These are phyloP conservation scores for Lathamus discolor DNA, from an alignment of 2,113 vertebrate species.

Conservation along the genomic window DNA sequence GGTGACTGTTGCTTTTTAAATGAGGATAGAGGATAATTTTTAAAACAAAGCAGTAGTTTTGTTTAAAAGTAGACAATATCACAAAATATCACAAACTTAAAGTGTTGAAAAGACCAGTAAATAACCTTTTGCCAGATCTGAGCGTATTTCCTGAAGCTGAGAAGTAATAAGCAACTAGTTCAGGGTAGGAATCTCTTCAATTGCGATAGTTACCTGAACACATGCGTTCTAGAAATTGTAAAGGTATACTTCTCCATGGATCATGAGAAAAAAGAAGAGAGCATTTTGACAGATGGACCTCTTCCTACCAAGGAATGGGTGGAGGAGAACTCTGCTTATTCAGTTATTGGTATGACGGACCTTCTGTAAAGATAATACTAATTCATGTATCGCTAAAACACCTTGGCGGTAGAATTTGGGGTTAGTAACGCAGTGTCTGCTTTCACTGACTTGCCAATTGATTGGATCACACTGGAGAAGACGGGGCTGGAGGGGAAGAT, in stretches of 20 bases:
- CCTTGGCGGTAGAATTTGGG: not conserved
- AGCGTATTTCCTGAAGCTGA: not conserved
- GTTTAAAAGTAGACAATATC: not conserved
- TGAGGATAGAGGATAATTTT: not conserved
- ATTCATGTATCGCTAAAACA: not conserved
- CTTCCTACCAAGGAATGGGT: not conserved
- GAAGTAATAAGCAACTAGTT: not conserved
- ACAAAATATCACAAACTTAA: not conserved
- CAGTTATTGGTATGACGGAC: accelerated
- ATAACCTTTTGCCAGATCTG: not conserved
- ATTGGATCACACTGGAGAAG: not conserved
- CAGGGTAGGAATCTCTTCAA: not conserved
- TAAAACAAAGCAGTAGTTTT: not conserved
- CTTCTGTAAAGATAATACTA: not conserved
- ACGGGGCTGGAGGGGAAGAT: not conserved
- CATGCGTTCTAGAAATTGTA: accelerated
- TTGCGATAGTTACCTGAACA: not conserved
- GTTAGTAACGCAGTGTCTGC: not conserved
- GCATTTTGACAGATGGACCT: not conserved
- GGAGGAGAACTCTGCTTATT: not conserved
- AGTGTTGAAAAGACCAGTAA: not conserved
- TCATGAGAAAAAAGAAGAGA: not conserved
- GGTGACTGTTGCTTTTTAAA: not conserved
- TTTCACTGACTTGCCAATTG: not conserved
- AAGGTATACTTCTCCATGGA: not conserved